phyloP scores from a whole-genome alignment of 2,797 vertebrate species.

The Pachyuromys duprasi region DNA sequence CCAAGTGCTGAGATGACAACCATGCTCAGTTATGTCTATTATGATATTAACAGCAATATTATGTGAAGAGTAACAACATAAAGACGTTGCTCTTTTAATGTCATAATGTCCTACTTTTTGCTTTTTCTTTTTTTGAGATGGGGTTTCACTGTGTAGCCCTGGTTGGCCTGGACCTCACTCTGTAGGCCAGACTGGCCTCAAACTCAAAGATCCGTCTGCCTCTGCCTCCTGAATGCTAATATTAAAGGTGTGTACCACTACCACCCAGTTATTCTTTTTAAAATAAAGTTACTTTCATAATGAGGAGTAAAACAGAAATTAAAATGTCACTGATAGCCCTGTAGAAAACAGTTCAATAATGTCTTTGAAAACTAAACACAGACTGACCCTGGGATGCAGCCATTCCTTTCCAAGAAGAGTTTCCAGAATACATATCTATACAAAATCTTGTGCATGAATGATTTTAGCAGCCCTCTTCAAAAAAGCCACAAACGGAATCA shows the following conservation, averaged over 20 bases:
- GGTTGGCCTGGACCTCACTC: too few relatives aligned
- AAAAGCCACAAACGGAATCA: background rate
- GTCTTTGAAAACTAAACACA: background rate
- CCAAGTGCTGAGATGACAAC: background rate
- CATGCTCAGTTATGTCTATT: background rate
- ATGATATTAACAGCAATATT: background rate
- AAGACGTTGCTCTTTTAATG: background rate
- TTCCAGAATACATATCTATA: background rate
- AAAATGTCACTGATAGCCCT: background rate
- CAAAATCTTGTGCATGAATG: background rate
- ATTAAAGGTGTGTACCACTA: background rate
- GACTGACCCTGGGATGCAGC: background rate
- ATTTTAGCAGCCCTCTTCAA: background rate
- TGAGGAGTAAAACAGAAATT: slow-evolving; percentile 25
- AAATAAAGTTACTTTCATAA: background rate
- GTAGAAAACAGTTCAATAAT: background rate
- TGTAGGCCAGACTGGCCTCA: background rate
- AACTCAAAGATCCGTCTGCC: background rate
- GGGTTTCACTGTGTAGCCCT: background rate
- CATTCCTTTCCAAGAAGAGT: background rate
- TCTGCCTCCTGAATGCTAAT: background rate
- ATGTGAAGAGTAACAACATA: background rate
- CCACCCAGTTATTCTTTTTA: background rate
- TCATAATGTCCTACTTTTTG: background rate
- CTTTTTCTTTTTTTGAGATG: background rate